These are phyloP conservation scores for Lasioglossum zephyrum DNA, from an alignment of 2,888 invertebrate species.

Conservation along the genomic window DNA sequence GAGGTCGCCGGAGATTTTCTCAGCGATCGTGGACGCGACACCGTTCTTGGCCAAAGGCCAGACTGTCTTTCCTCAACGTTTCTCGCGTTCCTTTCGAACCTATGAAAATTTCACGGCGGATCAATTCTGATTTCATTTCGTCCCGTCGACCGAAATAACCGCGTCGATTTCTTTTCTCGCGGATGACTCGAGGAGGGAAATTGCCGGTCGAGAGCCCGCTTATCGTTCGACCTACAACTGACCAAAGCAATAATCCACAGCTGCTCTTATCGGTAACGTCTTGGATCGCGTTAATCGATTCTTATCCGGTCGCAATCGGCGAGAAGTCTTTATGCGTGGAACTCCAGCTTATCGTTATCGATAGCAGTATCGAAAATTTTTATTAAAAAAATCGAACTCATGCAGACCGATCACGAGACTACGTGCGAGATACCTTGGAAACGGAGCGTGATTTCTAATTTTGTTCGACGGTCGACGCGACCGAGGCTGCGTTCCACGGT, in stretches of 20 bases:
- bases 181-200: neutral
- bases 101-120: neutral
- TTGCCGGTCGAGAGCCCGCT: neutral
- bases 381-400: neutral
- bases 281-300: neutral
- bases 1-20: neutral
- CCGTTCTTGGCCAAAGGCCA: conserved; percentile 33
- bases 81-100: neutral
- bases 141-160: neutral
- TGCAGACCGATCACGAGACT: neutral
- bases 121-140: neutral
- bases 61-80: neutral
- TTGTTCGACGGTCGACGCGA: conserved; percentile 5
- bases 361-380: neutral
- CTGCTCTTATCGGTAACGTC: neutral
- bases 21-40: neutral
- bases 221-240: neutral
- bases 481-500: neutral
- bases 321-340: neutral
- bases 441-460: neutral
- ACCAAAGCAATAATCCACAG: neutral
- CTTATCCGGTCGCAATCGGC: neutral
- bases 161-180: neutral
- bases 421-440: neutral
- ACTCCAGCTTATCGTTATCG: neutral